Evolutionary conservation across 2,888 invertebrate species (phyloP).

Genomic region (Tachystola acroxantha): DNA sequence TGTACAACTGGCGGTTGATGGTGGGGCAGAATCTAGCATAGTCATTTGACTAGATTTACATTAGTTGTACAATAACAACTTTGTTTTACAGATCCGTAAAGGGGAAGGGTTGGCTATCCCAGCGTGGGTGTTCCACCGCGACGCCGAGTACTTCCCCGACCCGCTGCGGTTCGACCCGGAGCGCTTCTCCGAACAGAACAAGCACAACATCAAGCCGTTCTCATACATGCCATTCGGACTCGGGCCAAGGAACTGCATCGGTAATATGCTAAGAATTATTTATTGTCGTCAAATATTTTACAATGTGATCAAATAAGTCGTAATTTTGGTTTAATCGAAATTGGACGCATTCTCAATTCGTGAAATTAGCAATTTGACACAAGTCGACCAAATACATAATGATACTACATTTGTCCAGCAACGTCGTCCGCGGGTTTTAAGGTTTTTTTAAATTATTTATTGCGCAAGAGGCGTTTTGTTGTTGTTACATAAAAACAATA

Average conservation of each 20-base stretch:
- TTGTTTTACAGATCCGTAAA: constrained; percentile 21
- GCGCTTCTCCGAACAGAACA: constrained; percentile 75
- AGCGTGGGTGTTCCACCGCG: constrained; percentile 56
- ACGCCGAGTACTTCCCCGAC: constrained; percentile 65
- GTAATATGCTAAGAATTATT: constrained; percentile 24
- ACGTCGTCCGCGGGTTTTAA: no score
- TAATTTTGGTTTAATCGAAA: background rate
- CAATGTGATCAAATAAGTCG: background rate
- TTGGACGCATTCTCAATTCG: background rate
- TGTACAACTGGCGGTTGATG: no score
- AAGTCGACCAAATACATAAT: no score
- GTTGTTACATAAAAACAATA: no score
- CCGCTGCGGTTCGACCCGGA: constrained; percentile 76
- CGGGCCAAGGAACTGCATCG: constrained; percentile 79
- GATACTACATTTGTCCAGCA: no score
- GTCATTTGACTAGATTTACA: no score
- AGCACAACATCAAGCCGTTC: constrained; percentile 38
- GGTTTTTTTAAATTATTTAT: no score
- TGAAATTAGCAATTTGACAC: no score
- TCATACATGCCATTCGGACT: constrained; percentile 70
- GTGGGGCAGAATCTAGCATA: no score
- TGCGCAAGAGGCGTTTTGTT: no score
- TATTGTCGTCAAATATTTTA: background rate
- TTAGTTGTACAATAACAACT: no score
- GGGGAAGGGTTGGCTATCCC: constrained; percentile 41